These are phyloP conservation scores for Chionoecetes opilio DNA, from an alignment of 1,140 invertebrate genomes.

Conservation along the genomic window DNA sequence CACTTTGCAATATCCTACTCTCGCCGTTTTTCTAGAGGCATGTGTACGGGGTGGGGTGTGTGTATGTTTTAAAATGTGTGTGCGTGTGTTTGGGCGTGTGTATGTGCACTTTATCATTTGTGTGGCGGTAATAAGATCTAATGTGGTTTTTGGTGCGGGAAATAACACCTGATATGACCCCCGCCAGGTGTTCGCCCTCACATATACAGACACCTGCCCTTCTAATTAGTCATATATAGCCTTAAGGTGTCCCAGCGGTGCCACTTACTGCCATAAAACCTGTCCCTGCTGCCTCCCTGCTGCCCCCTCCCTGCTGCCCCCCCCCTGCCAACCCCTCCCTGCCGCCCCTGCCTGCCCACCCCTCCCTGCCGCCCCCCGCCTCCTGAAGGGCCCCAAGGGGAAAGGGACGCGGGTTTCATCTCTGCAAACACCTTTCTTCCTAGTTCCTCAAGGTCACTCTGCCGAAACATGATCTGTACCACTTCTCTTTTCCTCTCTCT, in stretches of 20 bases:
- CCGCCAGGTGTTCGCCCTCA: background rate
- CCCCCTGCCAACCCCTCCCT: too few species aligned
- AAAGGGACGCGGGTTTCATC: background rate
- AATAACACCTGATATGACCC: slow-evolving; percentile 8
- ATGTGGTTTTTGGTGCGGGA: background rate
- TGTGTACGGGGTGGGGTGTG: slow-evolving; percentile 11
- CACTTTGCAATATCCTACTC: slow-evolving; percentile 32
- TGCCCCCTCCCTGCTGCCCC: too few species aligned
- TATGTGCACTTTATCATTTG: slow-evolving; percentile 12
- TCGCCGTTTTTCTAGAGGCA: background rate
- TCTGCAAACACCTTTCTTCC: background rate
- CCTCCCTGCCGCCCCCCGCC: background rate
- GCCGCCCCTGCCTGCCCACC: too few species aligned
- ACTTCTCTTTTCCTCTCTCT: too few species aligned
- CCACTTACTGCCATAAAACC: background rate
- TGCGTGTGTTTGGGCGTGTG: background rate
- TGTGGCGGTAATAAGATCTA: background rate
- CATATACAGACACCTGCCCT: background rate
- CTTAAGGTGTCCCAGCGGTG: too few species aligned
- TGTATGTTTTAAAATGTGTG: background rate
- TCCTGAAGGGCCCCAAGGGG: background rate
- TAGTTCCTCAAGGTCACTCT: background rate
- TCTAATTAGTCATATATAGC: background rate
- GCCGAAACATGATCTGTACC: too few species aligned
- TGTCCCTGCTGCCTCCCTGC: background rate